A percentile compares a stretch with the other conserved stretches of the same genome.
phyloP scores from a whole-genome alignment of 1,140 invertebrate species.

The Cheumatopsyche charites region DNA sequence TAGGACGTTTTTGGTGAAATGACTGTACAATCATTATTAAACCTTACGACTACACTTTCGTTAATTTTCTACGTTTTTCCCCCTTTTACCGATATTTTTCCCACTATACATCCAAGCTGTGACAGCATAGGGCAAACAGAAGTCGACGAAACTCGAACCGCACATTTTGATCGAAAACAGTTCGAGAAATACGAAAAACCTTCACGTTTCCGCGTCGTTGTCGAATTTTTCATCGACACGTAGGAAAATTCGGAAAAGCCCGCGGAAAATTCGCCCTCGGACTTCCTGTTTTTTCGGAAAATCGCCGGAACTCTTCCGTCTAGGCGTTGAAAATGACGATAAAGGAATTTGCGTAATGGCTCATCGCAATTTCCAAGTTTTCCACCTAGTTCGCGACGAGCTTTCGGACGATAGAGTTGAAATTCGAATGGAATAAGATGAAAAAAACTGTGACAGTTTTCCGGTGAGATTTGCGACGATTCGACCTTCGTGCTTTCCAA shows the following conservation, averaged over 20 bases:
- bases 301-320: constrained; percentile 12
- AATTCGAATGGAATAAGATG: no score
- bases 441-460: background rate
- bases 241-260: no score
- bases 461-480: background rate
- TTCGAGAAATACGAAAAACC: background rate
- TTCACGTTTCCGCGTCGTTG: no score
- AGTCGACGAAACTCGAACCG: no score
- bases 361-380: constrained; percentile 45
- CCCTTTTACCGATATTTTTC: no score
- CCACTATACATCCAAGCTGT: no score
- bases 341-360: constrained; percentile 44
- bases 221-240: background rate
- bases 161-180: no score
- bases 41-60: no score
- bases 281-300: no score
- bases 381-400: background rate
- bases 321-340: constrained; percentile 18
- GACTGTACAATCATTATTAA: constrained; percentile 47
- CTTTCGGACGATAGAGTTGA: background rate
- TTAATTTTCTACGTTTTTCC: no score
- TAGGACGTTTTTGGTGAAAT: constrained; percentile 28
- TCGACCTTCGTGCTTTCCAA: background rate
- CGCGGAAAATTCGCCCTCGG: background rate
- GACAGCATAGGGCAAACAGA: no score